Conservation (phyloP, 2,797 vertebrate species). For the Typhlichthys subterraneus region DNA sequence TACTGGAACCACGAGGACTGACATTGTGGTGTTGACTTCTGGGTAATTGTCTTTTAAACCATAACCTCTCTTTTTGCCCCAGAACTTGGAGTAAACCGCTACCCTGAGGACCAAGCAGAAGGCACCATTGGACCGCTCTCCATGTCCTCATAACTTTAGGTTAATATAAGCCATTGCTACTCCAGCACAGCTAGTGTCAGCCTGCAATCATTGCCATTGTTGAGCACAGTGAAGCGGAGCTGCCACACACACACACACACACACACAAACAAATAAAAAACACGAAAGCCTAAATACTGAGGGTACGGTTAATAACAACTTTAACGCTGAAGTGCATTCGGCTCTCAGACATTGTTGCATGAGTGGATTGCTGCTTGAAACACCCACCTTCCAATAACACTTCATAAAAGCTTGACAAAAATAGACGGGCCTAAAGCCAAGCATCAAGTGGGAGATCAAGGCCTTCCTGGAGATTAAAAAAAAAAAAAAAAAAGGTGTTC, state of each 20-base stretch:
- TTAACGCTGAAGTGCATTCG: conserved; percentile 20
- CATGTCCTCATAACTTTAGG: too few relatives aligned
- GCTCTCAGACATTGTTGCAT: conserved; percentile 11
- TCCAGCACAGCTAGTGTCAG: too few relatives aligned
- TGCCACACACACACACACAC: not conserved
- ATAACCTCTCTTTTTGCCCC: too few relatives aligned
- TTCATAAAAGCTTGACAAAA: conserved; percentile 30
- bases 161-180: too few relatives aligned
- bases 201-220: too few relatives aligned
- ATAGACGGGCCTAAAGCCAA: conserved; percentile 22
- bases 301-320: not conserved
- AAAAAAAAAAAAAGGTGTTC: conserved; percentile 10
- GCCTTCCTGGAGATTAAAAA: conserved; percentile 14
- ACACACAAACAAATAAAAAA: not conserved
- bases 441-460: conserved; percentile 20
- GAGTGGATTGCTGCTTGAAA: conserved; percentile 27
- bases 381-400: conserved; percentile 18
- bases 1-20: too few relatives aligned
- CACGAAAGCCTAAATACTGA: not conserved
- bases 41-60: too few relatives aligned
- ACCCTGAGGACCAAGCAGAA: too few relatives aligned
- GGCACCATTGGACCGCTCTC: too few relatives aligned
- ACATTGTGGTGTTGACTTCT: too few relatives aligned
- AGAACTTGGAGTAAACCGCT: too few relatives aligned
- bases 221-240: too few relatives aligned